phyloP scores from a whole-genome alignment of 2,888 invertebrate genomes.

The Erebia epiphron region DNA sequence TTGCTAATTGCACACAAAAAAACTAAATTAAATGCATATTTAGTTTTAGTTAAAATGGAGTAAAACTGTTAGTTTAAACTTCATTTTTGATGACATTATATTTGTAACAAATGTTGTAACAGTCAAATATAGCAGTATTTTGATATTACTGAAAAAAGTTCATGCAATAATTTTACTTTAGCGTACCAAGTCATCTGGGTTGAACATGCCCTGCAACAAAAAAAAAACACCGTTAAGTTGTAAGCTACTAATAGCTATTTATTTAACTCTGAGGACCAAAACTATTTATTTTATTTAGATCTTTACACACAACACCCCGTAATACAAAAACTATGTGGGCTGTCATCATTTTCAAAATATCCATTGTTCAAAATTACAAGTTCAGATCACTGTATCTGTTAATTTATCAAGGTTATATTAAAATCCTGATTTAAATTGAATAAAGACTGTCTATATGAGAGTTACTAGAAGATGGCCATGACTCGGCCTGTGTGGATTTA shows the following conservation, averaged over 20 bases:
- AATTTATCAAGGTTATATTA: too few species aligned
- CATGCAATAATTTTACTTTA: constrained; percentile 72
- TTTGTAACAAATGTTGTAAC: constrained; percentile 61
- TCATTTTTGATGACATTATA: constrained; percentile 47
- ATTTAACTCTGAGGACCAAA: too few species aligned
- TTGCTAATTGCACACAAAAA: constrained; percentile 66
- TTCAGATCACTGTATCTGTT: too few species aligned
- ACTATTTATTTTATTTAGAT: too few species aligned
- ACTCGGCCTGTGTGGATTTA: too few species aligned
- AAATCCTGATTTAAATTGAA: too few species aligned
- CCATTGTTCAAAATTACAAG: too few species aligned
- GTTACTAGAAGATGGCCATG: too few species aligned
- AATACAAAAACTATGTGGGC: too few species aligned
- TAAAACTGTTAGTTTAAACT: constrained; percentile 43
- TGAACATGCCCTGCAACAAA: constrained; percentile 92
- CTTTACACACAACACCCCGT: too few species aligned
- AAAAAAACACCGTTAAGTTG: constrained; percentile 47
- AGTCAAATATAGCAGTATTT: constrained; percentile 45
- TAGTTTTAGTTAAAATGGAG: constrained; percentile 37
- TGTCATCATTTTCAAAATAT: too few species aligned
- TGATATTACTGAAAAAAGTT: constrained; percentile 53
- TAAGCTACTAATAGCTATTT: neutral
- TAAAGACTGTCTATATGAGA: too few species aligned
- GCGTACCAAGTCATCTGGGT: constrained; percentile 91
- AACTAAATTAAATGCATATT: constrained; percentile 44